phyloP scores from a whole-genome alignment of 2,888 invertebrate genomes.

The Protonemura montana region DNA sequence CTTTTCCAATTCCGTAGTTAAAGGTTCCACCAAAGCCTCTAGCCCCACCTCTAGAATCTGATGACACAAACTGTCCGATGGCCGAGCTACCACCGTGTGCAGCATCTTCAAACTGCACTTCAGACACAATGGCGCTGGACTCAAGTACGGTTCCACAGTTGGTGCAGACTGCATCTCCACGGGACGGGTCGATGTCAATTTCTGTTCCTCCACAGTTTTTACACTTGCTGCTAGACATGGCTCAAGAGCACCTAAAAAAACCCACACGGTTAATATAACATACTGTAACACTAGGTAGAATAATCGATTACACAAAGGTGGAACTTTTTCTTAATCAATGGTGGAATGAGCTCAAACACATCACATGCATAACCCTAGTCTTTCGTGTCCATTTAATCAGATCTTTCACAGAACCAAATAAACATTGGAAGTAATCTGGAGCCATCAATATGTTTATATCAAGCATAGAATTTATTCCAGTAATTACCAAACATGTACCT shows the following conservation, averaged over 20 bases:
- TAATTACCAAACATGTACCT: too few relatives aligned
- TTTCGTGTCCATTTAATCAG: too few relatives aligned
- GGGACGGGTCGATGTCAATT: conserved; percentile 91
- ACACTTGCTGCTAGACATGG: conserved; percentile 73
- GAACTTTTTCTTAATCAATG: too few relatives aligned
- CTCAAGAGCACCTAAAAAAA: background rate
- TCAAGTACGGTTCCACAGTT: conserved; percentile 96
- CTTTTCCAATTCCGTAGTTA: conserved; percentile 81
- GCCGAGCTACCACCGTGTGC: conserved; percentile 86
- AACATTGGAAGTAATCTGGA: too few relatives aligned
- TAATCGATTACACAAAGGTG: too few relatives aligned
- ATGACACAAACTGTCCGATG: conserved; percentile 92
- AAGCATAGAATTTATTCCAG: too few relatives aligned
- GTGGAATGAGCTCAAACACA: too few relatives aligned
- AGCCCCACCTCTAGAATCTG: conserved; percentile 85
- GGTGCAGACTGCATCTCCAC: conserved; percentile 96
- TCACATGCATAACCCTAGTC: too few relatives aligned
- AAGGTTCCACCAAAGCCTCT: conserved; percentile 84
- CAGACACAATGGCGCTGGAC: conserved; percentile 95
- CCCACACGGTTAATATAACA: too few relatives aligned
- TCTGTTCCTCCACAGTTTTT: conserved; percentile 88
- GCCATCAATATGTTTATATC: too few relatives aligned
- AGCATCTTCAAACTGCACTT: conserved; percentile 95
- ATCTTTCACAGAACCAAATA: too few relatives aligned
- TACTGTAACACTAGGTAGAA: too few relatives aligned